These are phyloP conservation scores for Spicauda simplicius DNA, from an alignment of 2,888 invertebrate species.

Conservation along the genomic window DNA sequence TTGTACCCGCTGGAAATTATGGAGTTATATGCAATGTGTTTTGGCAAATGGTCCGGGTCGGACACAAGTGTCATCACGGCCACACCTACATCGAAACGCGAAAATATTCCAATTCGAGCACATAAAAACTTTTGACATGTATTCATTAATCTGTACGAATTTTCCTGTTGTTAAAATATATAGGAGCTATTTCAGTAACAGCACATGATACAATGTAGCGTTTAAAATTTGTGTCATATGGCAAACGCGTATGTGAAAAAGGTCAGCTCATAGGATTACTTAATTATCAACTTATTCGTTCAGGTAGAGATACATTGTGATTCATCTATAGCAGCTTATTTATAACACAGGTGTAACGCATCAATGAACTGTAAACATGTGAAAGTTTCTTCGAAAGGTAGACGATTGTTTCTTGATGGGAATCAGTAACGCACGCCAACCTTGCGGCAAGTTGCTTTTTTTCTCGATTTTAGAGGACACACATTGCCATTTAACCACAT, in stretches of 20 bases:
- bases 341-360: neutral
- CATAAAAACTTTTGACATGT: constrained; percentile 12
- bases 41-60: constrained; percentile 16
- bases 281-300: neutral
- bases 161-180: constrained; percentile 7
- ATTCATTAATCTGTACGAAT: constrained; percentile 16
- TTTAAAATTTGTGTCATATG: constrained; percentile 56
- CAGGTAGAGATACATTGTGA: neutral
- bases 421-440: constrained; percentile 56
- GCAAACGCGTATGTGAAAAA: constrained; percentile 48
- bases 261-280: constrained; percentile 10
- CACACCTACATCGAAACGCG: constrained; percentile 14
- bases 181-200: constrained; percentile 9
- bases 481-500: constrained; percentile 65
- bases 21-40: constrained; percentile 17
- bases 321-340: constrained; percentile 31
- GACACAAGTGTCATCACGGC: constrained; percentile 12
- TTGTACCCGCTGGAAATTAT: constrained; percentile 8
- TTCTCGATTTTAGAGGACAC: constrained; percentile 63
- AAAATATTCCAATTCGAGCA: constrained; percentile 13
- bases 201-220: constrained; percentile 31
- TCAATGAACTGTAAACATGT: constrained; percentile 6
- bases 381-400: neutral
- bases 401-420: constrained; percentile 39
- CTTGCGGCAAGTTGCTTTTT: constrained; percentile 57